A percentile compares a stretch with the other conserved stretches of the same genome.
phyloP scores from a whole-genome alignment of 2,888 invertebrate species.

The Sinelater perroti region DNA sequence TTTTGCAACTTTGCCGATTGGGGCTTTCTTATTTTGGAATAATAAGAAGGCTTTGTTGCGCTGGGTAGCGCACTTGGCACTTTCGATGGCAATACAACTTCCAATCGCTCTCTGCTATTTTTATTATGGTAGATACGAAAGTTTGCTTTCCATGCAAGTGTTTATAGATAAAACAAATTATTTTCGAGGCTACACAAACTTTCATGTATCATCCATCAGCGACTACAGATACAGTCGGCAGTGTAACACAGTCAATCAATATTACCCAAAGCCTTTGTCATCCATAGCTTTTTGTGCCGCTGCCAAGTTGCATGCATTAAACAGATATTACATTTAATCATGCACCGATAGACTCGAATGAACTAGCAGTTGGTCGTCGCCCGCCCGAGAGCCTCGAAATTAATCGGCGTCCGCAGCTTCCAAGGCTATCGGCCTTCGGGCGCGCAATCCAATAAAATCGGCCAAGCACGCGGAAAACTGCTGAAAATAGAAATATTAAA shows the following conservation, averaged over 20 bases:
- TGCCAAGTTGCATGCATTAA: conserved; percentile 37
- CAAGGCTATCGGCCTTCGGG: conserved; percentile 1
- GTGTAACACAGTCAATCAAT: conserved; percentile 34
- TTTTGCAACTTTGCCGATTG: conserved; percentile 10
- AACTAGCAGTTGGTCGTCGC: conserved; percentile 15
- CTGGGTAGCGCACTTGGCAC: too few species aligned
- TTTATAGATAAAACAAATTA: conserved; percentile 5
- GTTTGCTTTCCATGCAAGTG: neutral
- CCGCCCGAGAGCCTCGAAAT: conserved; percentile 6
- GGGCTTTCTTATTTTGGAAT: too few species aligned
- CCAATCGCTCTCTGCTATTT: too few species aligned
- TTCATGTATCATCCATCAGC: too few species aligned
- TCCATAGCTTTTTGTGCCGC: conserved; percentile 30
- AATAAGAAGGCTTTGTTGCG: too few species aligned
- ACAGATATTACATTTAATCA: conserved; percentile 35
- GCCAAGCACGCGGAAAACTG: conserved; percentile 29
- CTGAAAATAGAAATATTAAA: conserved; percentile 48
- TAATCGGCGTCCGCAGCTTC: neutral
- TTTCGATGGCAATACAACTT: too few species aligned
- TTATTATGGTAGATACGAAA: too few species aligned
- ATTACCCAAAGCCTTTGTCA: conserved; percentile 32
- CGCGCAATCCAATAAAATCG: conserved; percentile 30
- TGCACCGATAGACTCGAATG: conserved; percentile 26
- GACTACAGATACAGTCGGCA: conserved; percentile 24
- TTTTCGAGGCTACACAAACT: conserved; percentile 14